phyloP scores from a whole-genome alignment of 2,888 invertebrate genomes.

The Ariolimax columbianus region DNA sequence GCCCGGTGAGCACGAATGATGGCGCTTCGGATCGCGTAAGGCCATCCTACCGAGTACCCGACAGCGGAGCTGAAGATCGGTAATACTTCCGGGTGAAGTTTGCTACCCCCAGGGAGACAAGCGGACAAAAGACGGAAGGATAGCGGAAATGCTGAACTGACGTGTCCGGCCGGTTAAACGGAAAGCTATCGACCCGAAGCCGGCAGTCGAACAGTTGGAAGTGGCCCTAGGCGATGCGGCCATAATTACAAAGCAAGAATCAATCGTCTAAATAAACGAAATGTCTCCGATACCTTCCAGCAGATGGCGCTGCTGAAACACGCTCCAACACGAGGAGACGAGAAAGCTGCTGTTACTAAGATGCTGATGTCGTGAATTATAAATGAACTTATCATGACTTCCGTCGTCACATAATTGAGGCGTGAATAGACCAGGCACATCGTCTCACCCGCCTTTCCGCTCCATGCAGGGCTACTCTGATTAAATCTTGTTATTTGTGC shows the following conservation, averaged over 20 bases:
- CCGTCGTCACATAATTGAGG: constrained; percentile 30
- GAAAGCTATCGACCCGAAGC: constrained; percentile 39
- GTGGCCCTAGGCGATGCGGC: constrained; percentile 22
- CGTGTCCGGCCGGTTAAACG: constrained; percentile 41
- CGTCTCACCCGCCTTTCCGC: constrained; percentile 3
- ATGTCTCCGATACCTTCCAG: constrained; percentile 37
- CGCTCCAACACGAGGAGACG: constrained; percentile 7
- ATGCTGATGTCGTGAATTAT: constrained; percentile 32
- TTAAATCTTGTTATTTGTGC: background rate
- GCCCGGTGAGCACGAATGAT: constrained; percentile 35
- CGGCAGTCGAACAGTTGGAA: constrained; percentile 41
- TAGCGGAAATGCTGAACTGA: constrained; percentile 46
- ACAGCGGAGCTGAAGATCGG: constrained; percentile 31
- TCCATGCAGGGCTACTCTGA: background rate
- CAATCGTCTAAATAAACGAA: constrained; percentile 47
- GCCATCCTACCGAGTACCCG: constrained; percentile 15
- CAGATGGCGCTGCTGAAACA: constrained; percentile 27
- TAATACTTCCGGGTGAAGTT: constrained; percentile 38
- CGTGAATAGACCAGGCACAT: background rate
- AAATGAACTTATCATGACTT: constrained; percentile 42
- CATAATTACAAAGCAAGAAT: constrained; percentile 45
- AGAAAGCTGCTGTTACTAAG: background rate
- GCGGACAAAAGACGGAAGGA: constrained; percentile 43
- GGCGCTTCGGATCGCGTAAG: constrained; percentile 39
- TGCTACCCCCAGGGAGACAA: constrained; percentile 17